A percentile compares a stretch with the other conserved stretches of the same genome.
phyloP scores from a whole-genome alignment of 2,888 invertebrate species.

The Drosophila lutescens region DNA sequence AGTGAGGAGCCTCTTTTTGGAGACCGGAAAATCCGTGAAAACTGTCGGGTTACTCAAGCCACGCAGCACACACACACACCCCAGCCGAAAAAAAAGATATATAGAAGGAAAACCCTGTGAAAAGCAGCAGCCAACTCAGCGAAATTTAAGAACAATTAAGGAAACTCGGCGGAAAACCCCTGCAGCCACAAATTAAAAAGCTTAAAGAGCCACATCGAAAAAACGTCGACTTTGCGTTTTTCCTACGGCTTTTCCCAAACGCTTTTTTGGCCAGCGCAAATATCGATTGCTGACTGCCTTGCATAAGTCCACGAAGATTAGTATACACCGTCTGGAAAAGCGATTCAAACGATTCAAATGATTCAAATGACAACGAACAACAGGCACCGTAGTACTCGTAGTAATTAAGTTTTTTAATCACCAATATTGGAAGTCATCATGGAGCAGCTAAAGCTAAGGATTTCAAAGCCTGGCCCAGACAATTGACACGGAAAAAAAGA shows the following conservation, averaged over 20 bases:
- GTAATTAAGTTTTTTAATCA: conserved; percentile 72
- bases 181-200: conserved; percentile 3
- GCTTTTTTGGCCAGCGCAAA: conserved; percentile 66
- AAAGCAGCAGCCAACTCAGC: conserved; percentile 31
- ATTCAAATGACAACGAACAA: conserved; percentile 35
- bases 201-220: conserved; percentile 2
- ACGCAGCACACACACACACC: conserved; percentile 36
- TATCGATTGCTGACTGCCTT: conserved; percentile 80
- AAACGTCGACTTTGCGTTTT: conserved; percentile 39
- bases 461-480: conserved; percentile 46
- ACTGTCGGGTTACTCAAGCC: conserved; percentile 33
- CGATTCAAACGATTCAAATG: conserved; percentile 15
- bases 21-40: conserved; percentile 34
- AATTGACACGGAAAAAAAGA: conserved; percentile 44
- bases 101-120: conserved; percentile 14
- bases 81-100: conserved; percentile 7
- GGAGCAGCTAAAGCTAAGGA: conserved; percentile 34
- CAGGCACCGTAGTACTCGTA: conserved; percentile 35
- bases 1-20: conserved; percentile 59
- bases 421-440: conserved; percentile 48
- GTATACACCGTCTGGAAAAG: conserved; percentile 28
- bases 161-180: not conserved
- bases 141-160: conserved; percentile 28
- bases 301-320: conserved; percentile 77
- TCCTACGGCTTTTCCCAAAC: conserved; percentile 21